Evolutionary conservation across 2,888 invertebrate species (phyloP).

Genomic region (Platypus cylindrus): DNA sequence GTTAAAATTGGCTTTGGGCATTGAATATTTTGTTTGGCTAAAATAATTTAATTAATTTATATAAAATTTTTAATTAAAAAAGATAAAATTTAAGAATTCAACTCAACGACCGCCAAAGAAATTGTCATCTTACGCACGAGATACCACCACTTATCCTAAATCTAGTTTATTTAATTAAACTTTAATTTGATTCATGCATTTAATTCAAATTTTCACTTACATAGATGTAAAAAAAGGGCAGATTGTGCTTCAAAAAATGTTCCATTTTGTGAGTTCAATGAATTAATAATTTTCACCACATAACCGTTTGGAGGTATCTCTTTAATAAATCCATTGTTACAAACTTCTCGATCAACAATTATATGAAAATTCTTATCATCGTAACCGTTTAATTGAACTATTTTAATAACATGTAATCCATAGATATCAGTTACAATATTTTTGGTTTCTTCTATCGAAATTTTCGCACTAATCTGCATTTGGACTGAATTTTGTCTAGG

Average conservation of each 20-base stretch:
- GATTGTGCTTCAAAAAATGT: slow-evolving; percentile 62
- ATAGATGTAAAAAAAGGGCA: slow-evolving; percentile 55
- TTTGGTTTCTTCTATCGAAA: slow-evolving; percentile 36
- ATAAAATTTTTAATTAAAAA: too few species aligned
- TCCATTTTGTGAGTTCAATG: slow-evolving; percentile 60
- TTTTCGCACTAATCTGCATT: slow-evolving; percentile 6
- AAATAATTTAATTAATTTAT: slow-evolving; percentile 14
- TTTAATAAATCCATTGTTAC: slow-evolving; percentile 39
- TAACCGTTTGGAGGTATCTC: slow-evolving; percentile 43
- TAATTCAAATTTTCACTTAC: slow-evolving; percentile 34
- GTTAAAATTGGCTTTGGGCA: slow-evolving; percentile 64
- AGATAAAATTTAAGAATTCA: too few species aligned
- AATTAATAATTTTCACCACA: slow-evolving; percentile 73
- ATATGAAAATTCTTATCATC: slow-evolving; percentile 69
- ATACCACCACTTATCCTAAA: too few species aligned
- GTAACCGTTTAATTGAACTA: slow-evolving; percentile 57
- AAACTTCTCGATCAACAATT: slow-evolving; percentile 37
- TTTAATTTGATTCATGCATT: too few species aligned
- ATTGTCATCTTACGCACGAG: too few species aligned
- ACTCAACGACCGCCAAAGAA: too few species aligned
- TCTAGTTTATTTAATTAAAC: too few species aligned
- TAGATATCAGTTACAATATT: slow-evolving; percentile 46
- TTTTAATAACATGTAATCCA: slow-evolving; percentile 44
- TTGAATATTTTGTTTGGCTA: slow-evolving; percentile 46
- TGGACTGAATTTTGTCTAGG: not conserved